Evolutionary conservation across 2,888 invertebrate species (phyloP), one percentile per base, ranked within the genome.

Genomic region (Chymomyza amoena): DNA sequence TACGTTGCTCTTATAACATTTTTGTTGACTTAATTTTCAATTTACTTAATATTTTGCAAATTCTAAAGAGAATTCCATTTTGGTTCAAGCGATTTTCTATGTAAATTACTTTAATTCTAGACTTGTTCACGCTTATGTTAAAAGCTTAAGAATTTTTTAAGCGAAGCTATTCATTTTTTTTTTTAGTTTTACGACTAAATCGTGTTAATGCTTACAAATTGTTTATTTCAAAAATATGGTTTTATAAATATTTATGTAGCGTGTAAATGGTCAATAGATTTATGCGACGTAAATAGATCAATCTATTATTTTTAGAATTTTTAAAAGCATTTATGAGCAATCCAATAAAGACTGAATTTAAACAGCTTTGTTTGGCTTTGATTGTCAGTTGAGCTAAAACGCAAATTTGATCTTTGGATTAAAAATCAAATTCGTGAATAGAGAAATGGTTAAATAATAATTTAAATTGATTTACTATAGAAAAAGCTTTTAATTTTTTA

Each of bases 201-300:
- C 79, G 78, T 78, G 79, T 66, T 72, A 72, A 72, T 61, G 61
- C 18, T 67, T 64, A 79, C 73, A 79, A 78, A 76, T 71, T 65
- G 72, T 15, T 32, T 54, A n/a, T 16, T 5, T 20, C 16, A n/a
- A 15, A 16, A 9, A 57, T 15, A 25, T 18, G 15, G 32, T 51
- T 61, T 64, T 76, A 70, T 76, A 62, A 76, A 72, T 76, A 76
- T 76, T 71, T 66, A 69, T 15, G 61, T 72, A 18, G 2, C 16
- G 10, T 45, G 39, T 45, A 13, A 39, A 13, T 39, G 39, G 39
- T 28, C 7, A 2, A 32, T 32, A 5, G 7, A 32, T 9, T 32
- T 7, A 32, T 32, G 9, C 39, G 39, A 45, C 39, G 39, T 45
- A 15, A 13, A 45, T 45, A 45, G 13, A 45, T 45, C 39, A 45